phyloP scores from a whole-genome alignment of 2,797 vertebrate genomes.

The Pygocentrus nattereri region DNA sequence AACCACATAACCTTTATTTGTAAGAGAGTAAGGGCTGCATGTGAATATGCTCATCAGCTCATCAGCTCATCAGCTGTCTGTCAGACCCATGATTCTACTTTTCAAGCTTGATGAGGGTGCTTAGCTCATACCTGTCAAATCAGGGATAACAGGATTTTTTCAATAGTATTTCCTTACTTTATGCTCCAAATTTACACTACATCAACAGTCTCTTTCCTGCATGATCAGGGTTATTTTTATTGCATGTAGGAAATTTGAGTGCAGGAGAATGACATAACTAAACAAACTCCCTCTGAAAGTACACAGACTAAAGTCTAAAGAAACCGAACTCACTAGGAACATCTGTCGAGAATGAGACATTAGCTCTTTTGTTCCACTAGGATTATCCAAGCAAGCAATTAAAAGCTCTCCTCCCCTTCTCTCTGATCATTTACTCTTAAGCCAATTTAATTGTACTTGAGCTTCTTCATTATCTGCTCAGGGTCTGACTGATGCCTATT shows the following conservation, averaged over 20 bases:
- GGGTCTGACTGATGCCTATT: slow-evolving; percentile 51
- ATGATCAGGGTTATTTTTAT: neutral
- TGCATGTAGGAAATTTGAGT: neutral
- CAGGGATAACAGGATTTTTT: too few species aligned
- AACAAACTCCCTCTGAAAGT: neutral
- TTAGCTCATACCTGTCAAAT: too few species aligned
- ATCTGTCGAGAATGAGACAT: neutral
- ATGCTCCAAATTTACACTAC: too few species aligned
- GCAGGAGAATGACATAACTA: neutral
- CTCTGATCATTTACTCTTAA: slow-evolving; percentile 35
- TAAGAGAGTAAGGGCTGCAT: neutral
- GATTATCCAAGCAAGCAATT: slow-evolving; percentile 17
- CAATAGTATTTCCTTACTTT: too few species aligned
- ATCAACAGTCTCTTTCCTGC: neutral
- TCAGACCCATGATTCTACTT: too few species aligned
- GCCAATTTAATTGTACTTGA: slow-evolving; percentile 46
- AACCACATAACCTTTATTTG: neutral
- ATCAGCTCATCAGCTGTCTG: neutral
- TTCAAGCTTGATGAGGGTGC: too few species aligned
- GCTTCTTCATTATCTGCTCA: slow-evolving; percentile 45
- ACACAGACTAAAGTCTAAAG: neutral
- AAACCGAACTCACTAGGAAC: neutral
- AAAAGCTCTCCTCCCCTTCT: slow-evolving; percentile 13
- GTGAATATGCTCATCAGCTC: neutral
- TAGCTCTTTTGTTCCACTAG: neutral